These are phyloP conservation scores for Rynchops niger DNA, from an alignment of 2,113 vertebrate genomes.

Conservation along the genomic window DNA sequence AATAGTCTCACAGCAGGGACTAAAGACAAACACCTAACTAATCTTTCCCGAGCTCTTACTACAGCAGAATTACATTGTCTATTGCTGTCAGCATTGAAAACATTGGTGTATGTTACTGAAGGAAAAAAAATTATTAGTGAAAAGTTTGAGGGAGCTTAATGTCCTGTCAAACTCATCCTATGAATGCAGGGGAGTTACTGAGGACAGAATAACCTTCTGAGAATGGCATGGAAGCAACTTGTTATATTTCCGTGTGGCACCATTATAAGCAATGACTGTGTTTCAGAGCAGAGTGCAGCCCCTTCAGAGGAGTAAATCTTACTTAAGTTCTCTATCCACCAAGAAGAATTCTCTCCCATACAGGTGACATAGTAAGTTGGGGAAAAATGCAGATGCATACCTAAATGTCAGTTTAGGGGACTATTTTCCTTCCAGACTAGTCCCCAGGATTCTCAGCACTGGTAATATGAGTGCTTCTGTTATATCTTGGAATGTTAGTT, in stretches of 20 bases:
- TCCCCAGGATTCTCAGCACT: not conserved
- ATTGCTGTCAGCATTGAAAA: not conserved
- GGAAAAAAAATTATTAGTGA: not conserved
- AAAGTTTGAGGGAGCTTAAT: not conserved
- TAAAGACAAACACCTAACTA: not conserved
- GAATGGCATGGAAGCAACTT: not conserved
- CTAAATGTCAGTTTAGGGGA: not conserved
- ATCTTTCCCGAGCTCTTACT: not conserved
- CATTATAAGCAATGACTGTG: not conserved
- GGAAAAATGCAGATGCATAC: not conserved
- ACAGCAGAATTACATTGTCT: not conserved
- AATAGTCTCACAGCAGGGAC: not conserved
- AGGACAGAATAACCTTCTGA: not conserved
- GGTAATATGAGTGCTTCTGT: not conserved
- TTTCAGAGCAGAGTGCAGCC: not conserved
- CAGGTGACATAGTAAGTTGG: not conserved
- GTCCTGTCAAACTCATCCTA: not conserved
- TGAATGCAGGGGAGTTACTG: not conserved
- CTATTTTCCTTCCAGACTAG: not conserved
- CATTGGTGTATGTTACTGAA: not conserved
- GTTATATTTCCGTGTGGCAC: not conserved
- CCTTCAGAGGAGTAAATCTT: not conserved
- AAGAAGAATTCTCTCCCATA: not conserved
- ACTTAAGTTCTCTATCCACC: not conserved
- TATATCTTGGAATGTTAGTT: not conserved